Conservation (phyloP, 2,797 vertebrate species). For the Hafferia zeledoni region DNA sequence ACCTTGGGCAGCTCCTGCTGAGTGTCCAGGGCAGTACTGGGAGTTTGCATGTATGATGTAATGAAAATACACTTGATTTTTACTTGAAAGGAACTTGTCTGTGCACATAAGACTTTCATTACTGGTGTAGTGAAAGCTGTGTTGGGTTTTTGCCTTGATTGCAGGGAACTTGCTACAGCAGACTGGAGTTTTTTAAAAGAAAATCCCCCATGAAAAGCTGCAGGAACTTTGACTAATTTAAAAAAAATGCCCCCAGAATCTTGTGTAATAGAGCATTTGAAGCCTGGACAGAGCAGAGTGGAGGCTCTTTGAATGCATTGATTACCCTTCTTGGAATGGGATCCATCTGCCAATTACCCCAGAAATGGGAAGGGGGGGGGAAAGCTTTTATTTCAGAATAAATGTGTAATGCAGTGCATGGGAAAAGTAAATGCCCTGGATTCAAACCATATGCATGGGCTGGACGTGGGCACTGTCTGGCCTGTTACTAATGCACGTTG, state of each 20-base stretch:
- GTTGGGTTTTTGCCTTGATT: not conserved
- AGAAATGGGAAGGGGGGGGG: not conserved
- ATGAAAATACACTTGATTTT: not conserved
- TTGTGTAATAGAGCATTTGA: conserved; percentile 33
- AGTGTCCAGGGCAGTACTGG: not conserved
- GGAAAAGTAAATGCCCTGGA: conserved; percentile 40
- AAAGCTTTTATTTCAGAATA: conserved; percentile 27
- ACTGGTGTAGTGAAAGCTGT: not conserved
- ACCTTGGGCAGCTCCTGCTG: not conserved
- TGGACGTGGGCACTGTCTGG: not conserved
- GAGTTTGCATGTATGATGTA: not conserved
- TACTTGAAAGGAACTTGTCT: not conserved
- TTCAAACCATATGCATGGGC: conserved; percentile 32
- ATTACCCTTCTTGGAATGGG: conserved; percentile 33
- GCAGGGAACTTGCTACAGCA: not conserved
- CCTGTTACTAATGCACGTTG: conserved; percentile 19
- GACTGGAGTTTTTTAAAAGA: not conserved
- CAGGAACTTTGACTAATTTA: not conserved
- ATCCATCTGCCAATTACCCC: conserved; percentile 48
- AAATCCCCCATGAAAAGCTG: conserved; percentile 13
- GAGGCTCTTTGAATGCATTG: conserved; percentile 16
- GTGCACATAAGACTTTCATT: not conserved
- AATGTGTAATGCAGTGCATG: conserved; percentile 15
- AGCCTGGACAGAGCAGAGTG: not conserved
- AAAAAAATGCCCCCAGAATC: not conserved